Evolutionary conservation across 2,888 invertebrate genomes (phyloP).

Genomic region (Eupeodes latifasciatus): DNA sequence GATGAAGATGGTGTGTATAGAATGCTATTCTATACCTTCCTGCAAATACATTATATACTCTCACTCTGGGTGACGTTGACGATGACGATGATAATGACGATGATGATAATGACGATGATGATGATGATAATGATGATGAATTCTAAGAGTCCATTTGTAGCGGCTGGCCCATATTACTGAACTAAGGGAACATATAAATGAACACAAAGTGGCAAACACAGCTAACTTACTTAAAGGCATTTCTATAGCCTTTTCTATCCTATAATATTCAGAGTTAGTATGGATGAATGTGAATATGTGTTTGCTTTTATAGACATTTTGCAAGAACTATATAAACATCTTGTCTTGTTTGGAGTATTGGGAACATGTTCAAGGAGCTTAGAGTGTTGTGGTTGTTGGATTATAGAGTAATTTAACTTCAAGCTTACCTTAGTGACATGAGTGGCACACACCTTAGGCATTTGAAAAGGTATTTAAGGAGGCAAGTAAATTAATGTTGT

Average conservation of each 20-base stretch:
- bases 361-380: conserved; percentile 57
- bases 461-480: conserved; percentile 49
- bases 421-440: conserved; percentile 53
- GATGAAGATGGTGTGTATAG: conserved; percentile 11
- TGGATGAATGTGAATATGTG: conserved; percentile 14
- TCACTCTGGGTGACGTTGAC: conserved; percentile 45
- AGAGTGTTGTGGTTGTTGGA: conserved; percentile 49
- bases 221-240: conserved; percentile 17
- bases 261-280: not conserved
- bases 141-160: conserved; percentile 48
- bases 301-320: conserved; percentile 16
- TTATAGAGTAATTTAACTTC: conserved; percentile 72
- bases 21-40: not conserved
- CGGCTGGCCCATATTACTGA: not conserved
- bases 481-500: conserved; percentile 67
- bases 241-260: not conserved
- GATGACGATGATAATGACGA: conserved; percentile 33
- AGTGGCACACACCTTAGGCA: conserved; percentile 2
- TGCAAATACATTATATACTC: not conserved
- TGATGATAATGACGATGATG: conserved; percentile 42
- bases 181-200: conserved; percentile 31
- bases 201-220: conserved; percentile 33
- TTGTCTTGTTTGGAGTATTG: conserved; percentile 44
- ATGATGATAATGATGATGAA: conserved; percentile 68
- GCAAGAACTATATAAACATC: conserved; percentile 24